Evolutionary conservation across 37 sponge, comb jelly and placozoan species (phyloP), one percentile per base, ranked within the genome.

Genomic region (Crambe crambe): DNA sequence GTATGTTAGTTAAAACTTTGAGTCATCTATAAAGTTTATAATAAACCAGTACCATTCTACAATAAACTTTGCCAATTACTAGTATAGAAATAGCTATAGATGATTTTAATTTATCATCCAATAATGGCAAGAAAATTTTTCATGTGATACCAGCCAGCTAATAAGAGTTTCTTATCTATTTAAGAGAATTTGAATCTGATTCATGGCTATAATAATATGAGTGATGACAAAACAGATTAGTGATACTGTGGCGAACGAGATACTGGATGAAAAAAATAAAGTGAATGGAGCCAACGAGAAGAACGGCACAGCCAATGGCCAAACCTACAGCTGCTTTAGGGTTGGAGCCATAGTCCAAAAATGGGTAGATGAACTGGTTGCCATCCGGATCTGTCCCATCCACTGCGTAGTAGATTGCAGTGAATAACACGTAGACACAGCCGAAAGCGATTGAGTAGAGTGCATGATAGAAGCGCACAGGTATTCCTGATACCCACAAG

Each of bases 351-450:
- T 86, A 94, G 63, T 94, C 90, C 36, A 94, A 37, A 1, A 74
- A 47, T 2, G 78, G 44, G 57, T 94, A 94, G 22, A 88, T 85
- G 12, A 15, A 47, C 30, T 67, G 83, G 6, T 79, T 32, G 10
- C 51, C 51, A 47, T 47, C 51, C 12, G 51, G 51, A 47, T 47
- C 51, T 15, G 51, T 47, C 12, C 69, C 85, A 18, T 60, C 9
- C 5, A 22, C 61, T 60, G 73, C 84, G 70, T 37, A 86, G 70
- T 94, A 94, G 0, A 94, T 68, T 0, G 70, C 78, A 58, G 81
- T 76, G 80, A 94, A 94, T 23, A 83, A 60, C 0, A 35, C 37
- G 37, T 86, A 94, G 2, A 63, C 58, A 31, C 21, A 37, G 0
- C 81, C 80, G 61, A 62, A 63, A 0, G 69, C 3, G 1, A 83